Conservation (phyloP, 2,113 vertebrate genomes). For the Notiomystis cincta region DNA sequence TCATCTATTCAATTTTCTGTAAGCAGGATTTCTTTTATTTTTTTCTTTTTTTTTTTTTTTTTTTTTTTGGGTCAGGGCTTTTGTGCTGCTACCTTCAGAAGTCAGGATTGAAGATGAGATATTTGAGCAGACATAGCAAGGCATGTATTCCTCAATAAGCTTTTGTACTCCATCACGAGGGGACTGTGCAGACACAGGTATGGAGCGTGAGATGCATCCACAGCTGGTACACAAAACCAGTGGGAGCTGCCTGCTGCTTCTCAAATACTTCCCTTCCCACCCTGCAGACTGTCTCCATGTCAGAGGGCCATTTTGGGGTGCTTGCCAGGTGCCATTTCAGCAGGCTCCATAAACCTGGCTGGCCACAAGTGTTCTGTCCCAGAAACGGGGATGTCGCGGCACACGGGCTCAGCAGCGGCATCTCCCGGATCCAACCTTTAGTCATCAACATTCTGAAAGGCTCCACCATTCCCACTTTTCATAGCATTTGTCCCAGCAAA, state of each 20-base stretch:
- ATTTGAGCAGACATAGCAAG: not conserved
- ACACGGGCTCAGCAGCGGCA: not conserved
- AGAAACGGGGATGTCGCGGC: rapidly evolving
- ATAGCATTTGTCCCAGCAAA: not conserved
- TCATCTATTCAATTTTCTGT: not conserved
- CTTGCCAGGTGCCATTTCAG: not conserved
- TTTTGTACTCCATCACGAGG: not conserved
- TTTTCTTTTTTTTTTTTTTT: not conserved
- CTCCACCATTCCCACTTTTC: not conserved
- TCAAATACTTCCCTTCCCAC: not conserved
- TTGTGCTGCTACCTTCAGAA: not conserved
- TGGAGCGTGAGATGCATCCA: not conserved
- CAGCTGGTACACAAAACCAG: not conserved
- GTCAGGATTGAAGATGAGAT: not conserved
- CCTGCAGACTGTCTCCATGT: not conserved
- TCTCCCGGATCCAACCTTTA: not conserved
- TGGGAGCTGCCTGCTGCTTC: not conserved
- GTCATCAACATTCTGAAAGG: not conserved
- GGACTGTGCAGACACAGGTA: not conserved
- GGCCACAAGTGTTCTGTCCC: not conserved
- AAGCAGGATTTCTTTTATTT: not conserved
- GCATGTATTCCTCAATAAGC: not conserved
- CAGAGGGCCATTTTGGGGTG: not conserved
- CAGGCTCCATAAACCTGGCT: not conserved
- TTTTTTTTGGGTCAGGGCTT: not conserved